A percentile compares a stretch with the other conserved stretches of the same genome.
These are phyloP conservation scores for Drosophila guanche DNA, from an alignment of 1,140 invertebrate genomes.

Conservation along the genomic window DNA sequence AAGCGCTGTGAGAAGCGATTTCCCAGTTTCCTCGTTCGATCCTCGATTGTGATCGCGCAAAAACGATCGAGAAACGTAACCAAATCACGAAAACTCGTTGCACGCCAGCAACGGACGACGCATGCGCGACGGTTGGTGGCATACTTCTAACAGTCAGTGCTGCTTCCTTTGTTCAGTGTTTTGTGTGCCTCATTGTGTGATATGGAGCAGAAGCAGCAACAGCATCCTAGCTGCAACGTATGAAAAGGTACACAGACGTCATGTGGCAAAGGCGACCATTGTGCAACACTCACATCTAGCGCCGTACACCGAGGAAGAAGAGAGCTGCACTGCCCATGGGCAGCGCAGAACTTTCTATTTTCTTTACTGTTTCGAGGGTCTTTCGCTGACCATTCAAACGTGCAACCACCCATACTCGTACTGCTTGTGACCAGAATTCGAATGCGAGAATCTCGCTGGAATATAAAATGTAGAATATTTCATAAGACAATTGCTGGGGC, in stretches of 20 bases:
- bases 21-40: too few relatives aligned
- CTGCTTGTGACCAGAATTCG: conserved; percentile 6
- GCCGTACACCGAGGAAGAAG: conserved; percentile 3
- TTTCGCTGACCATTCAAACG: conserved; percentile 17
- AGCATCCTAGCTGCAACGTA: conserved; percentile 12
- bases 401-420: neutral
- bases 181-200: conserved; percentile 14
- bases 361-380: conserved; percentile 69
- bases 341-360: conserved; percentile 79
- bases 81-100: conserved; percentile 47
- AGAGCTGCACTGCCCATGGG: conserved; percentile 1
- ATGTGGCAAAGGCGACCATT: neutral
- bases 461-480: conserved; percentile 17
- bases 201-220: conserved; percentile 22
- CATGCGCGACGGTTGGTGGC: conserved; percentile 56
- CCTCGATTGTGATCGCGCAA: too few relatives aligned
- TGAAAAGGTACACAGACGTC: conserved; percentile 28
- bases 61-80: neutral
- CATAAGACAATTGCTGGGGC: conserved; percentile 20
- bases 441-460: conserved; percentile 4
- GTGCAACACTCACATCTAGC: conserved; percentile 7
- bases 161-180: conserved; percentile 67
- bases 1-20: too few relatives aligned
- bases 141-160: conserved; percentile 59
- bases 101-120: conserved; percentile 20